Conservation (phyloP, 2,113 vertebrate species). For the Sinosuthora webbiana region DNA sequence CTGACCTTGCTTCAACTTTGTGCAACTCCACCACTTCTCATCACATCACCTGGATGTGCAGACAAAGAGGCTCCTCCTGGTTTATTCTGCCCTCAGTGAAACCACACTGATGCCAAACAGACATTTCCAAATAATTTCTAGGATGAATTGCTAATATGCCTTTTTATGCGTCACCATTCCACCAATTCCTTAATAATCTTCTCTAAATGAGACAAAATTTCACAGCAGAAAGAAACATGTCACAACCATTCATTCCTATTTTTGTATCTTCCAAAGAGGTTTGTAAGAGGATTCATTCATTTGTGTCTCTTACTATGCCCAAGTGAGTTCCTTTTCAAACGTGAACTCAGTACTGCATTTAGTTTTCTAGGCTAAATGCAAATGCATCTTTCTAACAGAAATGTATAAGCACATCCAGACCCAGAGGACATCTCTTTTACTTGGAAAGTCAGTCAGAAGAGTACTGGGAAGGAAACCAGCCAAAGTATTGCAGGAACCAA, state of each 20-base stretch:
- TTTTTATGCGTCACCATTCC: background rate
- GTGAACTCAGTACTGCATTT: constrained; percentile 49
- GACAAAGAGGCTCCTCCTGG: constrained; percentile 16
- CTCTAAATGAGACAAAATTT: constrained; percentile 23
- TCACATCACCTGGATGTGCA: background rate
- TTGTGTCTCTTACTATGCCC: background rate
- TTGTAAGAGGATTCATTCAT: constrained; percentile 34
- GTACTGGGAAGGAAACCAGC: constrained; percentile 56
- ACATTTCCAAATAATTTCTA: background rate
- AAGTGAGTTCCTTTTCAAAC: constrained; percentile 48
- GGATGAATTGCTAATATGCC: constrained; percentile 4
- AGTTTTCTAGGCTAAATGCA: constrained; percentile 54
- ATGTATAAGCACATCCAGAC: constrained; percentile 36
- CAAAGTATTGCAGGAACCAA: constrained; percentile 30
- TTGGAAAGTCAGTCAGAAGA: constrained; percentile 53
- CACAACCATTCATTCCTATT: constrained; percentile 20
- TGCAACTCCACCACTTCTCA: background rate
- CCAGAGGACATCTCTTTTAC: constrained; percentile 16
- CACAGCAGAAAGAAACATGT: constrained; percentile 27
- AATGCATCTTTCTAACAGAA: constrained; percentile 68
- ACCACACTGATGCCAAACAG: background rate
- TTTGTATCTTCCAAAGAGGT: constrained; percentile 13
- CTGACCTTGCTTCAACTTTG: constrained; percentile 19
- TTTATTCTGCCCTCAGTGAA: constrained; percentile 20
- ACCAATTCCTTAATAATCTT: constrained; percentile 12